A percentile compares a stretch with the other conserved stretches of the same genome.
These are phyloP conservation scores for Lagorchestes hirsutus DNA, from an alignment of 2,797 vertebrate genomes.

Conservation along the genomic window DNA sequence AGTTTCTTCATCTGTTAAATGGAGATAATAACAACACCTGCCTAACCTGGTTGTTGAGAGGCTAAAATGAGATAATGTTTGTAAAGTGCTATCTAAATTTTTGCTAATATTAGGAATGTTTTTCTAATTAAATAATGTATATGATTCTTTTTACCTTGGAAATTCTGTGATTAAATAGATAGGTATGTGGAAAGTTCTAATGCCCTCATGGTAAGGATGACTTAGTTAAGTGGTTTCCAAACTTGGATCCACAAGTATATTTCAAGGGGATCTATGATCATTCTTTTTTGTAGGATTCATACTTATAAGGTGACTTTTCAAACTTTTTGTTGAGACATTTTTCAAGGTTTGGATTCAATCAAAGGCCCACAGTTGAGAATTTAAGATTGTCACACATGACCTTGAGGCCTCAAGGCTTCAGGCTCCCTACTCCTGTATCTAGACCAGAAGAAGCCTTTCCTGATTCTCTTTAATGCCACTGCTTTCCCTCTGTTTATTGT, in stretches of 20 bases:
- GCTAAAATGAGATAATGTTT: background rate
- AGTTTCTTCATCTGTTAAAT: background rate
- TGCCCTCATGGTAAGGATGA: background rate
- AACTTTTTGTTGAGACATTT: background rate
- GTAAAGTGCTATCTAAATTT: background rate
- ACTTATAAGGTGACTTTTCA: background rate
- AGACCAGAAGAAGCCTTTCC: background rate
- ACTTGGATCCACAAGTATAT: background rate
- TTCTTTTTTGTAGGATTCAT: background rate
- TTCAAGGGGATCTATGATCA: background rate
- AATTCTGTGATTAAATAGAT: background rate
- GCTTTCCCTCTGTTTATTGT: background rate
- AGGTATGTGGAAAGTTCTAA: background rate
- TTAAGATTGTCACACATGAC: too few species aligned
- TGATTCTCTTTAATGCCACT: background rate
- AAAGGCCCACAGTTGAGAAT: too few species aligned
- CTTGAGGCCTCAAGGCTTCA: too few species aligned
- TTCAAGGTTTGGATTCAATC: too few species aligned
- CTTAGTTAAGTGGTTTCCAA: background rate
- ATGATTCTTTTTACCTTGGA: background rate
- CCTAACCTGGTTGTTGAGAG: background rate
- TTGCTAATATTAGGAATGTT: background rate
- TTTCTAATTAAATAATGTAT: too few species aligned
- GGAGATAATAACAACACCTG: too few species aligned
- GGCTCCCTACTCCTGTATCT: too few species aligned